A percentile compares a stretch with the other conserved stretches of the same genome.
phyloP scores from a whole-genome alignment of 2,888 invertebrate species.

The Mellilla xanthometata region DNA sequence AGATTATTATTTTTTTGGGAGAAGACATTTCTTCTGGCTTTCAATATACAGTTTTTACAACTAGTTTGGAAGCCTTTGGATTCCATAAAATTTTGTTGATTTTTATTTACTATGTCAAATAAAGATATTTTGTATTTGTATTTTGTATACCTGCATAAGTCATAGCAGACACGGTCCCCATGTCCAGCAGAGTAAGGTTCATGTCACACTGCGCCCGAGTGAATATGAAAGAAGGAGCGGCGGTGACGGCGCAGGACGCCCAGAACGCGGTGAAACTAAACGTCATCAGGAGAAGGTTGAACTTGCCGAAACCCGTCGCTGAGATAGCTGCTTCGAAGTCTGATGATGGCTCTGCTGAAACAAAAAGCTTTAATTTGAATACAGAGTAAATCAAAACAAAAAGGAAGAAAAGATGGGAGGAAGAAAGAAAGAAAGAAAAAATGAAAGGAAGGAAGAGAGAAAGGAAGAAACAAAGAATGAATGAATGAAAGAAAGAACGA shows the following conservation, averaged over 20 bases:
- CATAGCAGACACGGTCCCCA: conserved; percentile 87
- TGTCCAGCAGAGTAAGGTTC: conserved; percentile 84
- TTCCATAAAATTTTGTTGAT: background rate
- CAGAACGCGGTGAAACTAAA: conserved; percentile 85
- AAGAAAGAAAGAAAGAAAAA: background rate
- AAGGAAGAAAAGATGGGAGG: too few relatives aligned
- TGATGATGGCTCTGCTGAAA: conserved; percentile 45
- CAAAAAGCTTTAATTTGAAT: too few relatives aligned
- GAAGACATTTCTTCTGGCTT: too few relatives aligned
- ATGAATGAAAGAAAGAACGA: too few relatives aligned
- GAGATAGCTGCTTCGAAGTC: conserved; percentile 88
- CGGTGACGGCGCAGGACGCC: conserved; percentile 87
- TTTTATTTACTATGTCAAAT: too few relatives aligned
- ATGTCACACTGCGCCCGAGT: conserved; percentile 90
- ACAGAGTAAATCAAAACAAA: background rate
- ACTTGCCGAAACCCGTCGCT: conserved; percentile 86
- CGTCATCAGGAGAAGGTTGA: conserved; percentile 84
- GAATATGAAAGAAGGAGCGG: conserved; percentile 86
- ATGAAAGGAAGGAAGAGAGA: too few relatives aligned
- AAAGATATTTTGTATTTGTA: too few relatives aligned
- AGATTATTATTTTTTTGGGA: too few relatives aligned
- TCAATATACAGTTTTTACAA: too few relatives aligned
- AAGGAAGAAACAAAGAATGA: too few relatives aligned
- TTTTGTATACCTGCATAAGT: conserved; percentile 85
- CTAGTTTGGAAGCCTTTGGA: too few relatives aligned